These are phyloP conservation scores for Hippocampus zosterae DNA, from an alignment of 2,113 vertebrate species.

Conservation along the genomic window DNA sequence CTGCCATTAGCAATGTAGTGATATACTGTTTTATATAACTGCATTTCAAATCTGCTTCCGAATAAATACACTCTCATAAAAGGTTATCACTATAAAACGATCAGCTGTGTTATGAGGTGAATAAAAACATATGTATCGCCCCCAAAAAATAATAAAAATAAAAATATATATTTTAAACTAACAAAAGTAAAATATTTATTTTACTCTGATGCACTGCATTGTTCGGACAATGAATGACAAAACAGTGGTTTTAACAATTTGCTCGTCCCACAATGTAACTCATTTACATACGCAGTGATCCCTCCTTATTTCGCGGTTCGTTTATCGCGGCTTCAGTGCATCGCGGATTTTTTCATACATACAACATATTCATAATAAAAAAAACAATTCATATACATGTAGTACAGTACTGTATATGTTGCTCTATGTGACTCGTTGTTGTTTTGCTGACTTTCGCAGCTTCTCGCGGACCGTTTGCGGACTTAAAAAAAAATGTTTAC, in stretches of 20 bases:
- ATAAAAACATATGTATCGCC: background rate
- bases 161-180: background rate
- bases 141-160: background rate
- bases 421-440: too few relatives aligned
- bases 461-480: too few relatives aligned
- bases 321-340: too few relatives aligned
- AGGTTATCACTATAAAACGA: constrained; percentile 12
- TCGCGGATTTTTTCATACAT: too few relatives aligned
- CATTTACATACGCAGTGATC: constrained; percentile 32
- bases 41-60: constrained; percentile 1
- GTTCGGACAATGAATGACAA: constrained; percentile 18
- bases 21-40: background rate
- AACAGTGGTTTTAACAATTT: constrained; percentile 17
- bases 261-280: constrained; percentile 31
- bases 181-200: constrained; percentile 5
- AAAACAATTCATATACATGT: too few relatives aligned
- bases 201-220: constrained; percentile 20
- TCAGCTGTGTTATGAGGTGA: constrained; percentile 2
- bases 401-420: too few relatives aligned
- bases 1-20: constrained; percentile 36
- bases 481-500: too few relatives aligned
- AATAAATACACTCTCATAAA: constrained; percentile 24
- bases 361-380: too few relatives aligned
- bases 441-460: too few relatives aligned
- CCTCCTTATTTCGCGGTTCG: too few relatives aligned